These are phyloP conservation scores for Drosophila maculinotata DNA, from an alignment of 2,888 invertebrate genomes.

Conservation along the genomic window DNA sequence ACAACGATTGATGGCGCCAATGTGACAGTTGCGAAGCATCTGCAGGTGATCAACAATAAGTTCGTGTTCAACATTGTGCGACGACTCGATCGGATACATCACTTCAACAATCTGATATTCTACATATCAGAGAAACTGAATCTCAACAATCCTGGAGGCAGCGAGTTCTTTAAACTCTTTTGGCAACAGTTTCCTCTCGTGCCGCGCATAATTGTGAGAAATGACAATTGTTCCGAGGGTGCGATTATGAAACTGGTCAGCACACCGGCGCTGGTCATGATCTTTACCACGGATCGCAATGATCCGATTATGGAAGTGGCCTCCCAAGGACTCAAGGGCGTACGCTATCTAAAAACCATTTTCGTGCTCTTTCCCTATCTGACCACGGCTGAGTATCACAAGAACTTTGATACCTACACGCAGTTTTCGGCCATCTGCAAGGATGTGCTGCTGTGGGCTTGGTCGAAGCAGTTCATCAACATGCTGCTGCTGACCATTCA, in stretches of 20 bases:
- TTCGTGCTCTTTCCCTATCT: constrained; percentile 69
- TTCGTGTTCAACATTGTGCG: constrained; percentile 64
- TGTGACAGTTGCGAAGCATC: neutral
- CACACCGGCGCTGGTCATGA: constrained; percentile 66
- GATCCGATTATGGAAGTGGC: constrained; percentile 79
- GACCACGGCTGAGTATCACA: constrained; percentile 22
- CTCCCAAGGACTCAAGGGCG: constrained; percentile 50
- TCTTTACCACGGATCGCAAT: constrained; percentile 65
- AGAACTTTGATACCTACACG: constrained; percentile 24
- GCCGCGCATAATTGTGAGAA: constrained; percentile 59
- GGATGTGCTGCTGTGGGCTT: constrained; percentile 63
- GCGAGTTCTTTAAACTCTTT: constrained; percentile 62
- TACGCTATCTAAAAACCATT: constrained; percentile 72
- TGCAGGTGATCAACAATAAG: constrained; percentile 41
- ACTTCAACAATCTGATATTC: constrained; percentile 75
- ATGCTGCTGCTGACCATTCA: constrained; percentile 65
- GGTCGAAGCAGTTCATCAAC: constrained; percentile 73
- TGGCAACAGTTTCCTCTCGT: constrained; percentile 57
- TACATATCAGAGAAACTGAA: constrained; percentile 72
- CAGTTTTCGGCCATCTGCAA: constrained; percentile 38
- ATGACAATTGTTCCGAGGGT: constrained; percentile 12
- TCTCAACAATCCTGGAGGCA: constrained; percentile 29
- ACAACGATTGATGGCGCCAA: constrained; percentile 7
- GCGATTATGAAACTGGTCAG: constrained; percentile 65
- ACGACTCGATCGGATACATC: constrained; percentile 50